Percentiles rank a stretch among this genome's conserved stretches.
Conservation (phyloP, 1,140 invertebrate species). For the Drosophila saltans region DNA sequence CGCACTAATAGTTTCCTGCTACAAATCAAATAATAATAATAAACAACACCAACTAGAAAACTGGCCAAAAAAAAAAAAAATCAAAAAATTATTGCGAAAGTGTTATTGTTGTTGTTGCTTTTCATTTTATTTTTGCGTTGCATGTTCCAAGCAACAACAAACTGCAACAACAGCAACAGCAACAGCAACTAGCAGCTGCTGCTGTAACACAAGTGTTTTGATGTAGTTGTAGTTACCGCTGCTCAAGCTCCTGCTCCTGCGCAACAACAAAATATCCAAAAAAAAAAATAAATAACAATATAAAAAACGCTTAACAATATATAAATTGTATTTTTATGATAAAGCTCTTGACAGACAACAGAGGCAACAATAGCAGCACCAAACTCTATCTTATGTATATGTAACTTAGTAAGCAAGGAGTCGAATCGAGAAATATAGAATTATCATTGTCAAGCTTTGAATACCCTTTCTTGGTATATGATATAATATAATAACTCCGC, state of each 20-base stretch:
- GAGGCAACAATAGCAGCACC: background rate
- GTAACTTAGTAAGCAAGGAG: background rate
- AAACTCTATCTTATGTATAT: background rate
- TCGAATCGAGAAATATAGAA: background rate
- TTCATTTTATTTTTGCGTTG: conserved; percentile 15
- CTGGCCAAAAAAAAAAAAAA: conserved; percentile 30
- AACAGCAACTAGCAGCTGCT: background rate
- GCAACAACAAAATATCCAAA: background rate
- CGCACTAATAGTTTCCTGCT: conserved; percentile 68
- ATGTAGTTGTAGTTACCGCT: background rate
- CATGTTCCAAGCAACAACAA: conserved; percentile 17
- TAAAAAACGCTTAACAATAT: background rate
- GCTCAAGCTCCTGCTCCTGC: conserved; percentile 6
- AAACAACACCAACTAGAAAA: conserved; percentile 31
- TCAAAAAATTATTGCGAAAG: conserved; percentile 47
- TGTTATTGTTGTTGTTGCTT: conserved; percentile 37
- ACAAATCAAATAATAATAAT: conserved; percentile 38
- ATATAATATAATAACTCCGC: too few relatives aligned
- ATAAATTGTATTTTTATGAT: conserved; percentile 15
- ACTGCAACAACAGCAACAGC: conserved; percentile 7
- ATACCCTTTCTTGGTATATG: background rate
- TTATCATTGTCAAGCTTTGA: background rate
- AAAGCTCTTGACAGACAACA: conserved; percentile 13
- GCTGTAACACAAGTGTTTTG: conserved; percentile 37
- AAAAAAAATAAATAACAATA: background rate